Evolutionary conservation across 2,888 invertebrate genomes (phyloP).

Genomic region (Rambutsinella grinnellia): DNA sequence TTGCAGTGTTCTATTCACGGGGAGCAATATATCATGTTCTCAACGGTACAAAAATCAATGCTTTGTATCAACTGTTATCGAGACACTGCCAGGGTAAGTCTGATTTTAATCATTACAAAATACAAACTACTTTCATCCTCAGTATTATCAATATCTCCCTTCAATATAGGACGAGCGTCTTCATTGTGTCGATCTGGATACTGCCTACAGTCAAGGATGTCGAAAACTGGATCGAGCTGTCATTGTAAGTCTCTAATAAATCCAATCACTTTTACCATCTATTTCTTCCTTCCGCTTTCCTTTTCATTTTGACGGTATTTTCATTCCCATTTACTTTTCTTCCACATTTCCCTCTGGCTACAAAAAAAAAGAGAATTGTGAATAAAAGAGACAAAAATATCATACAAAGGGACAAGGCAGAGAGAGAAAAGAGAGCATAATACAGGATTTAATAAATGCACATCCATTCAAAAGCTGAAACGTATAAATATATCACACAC

Average conservation of each 20-base stretch:
- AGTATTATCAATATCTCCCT: constrained; percentile 69
- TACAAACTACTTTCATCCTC: no score
- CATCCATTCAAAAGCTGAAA: no score
- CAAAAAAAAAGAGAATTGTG: constrained; percentile 18
- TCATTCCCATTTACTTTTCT: constrained; percentile 41
- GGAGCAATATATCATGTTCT: constrained; percentile 83
- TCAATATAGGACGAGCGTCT: constrained; percentile 69
- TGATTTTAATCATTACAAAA: constrained; percentile 67
- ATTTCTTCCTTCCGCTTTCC: constrained; percentile 56
- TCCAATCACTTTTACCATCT: constrained; percentile 65
- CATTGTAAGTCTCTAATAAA: constrained; percentile 69
- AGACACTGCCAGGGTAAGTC: constrained; percentile 77
- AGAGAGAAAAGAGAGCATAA: no score
- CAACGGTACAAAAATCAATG: constrained; percentile 78
- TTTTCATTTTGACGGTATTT: constrained; percentile 47
- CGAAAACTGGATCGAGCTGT: constrained; percentile 79
- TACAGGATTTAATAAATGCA: no score
- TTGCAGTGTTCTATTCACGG: constrained; percentile 77
- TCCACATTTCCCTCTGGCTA: constrained; percentile 52
- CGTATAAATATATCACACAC: no score
- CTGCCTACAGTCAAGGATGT: constrained; percentile 79
- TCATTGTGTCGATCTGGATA: constrained; percentile 80
- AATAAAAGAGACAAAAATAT: constrained; percentile 20
- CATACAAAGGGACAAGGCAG: no score
- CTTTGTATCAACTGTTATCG: constrained; percentile 82